Conservation (phyloP, 2,888 invertebrate genomes). For the Caenorhabditis sp. region DNA sequence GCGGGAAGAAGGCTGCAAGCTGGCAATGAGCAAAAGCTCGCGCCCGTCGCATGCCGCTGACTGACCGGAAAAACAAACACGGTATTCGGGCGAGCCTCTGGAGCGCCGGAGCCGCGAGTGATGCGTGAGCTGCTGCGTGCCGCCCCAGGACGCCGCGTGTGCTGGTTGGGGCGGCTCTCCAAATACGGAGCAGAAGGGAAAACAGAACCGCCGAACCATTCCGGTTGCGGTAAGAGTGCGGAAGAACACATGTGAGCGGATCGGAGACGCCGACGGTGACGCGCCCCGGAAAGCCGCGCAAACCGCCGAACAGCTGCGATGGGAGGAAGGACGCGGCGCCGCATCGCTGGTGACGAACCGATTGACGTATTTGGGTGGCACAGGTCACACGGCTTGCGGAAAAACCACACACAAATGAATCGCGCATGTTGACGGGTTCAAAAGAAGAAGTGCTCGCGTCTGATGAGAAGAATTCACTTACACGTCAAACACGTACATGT, state of each 20-base stretch:
- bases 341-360: constrained; percentile 43
- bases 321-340: background rate
- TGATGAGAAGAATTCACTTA: background rate
- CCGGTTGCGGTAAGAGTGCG: constrained; percentile 47
- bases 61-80: constrained; percentile 56
- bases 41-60: constrained; percentile 33
- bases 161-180: constrained; percentile 43
- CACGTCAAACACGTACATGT: constrained; percentile 16
- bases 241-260: constrained; percentile 13
- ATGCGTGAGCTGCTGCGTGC: constrained; percentile 53
- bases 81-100: constrained; percentile 31
- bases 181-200: constrained; percentile 38
- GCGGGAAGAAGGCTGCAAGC: constrained; percentile 38
- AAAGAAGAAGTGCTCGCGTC: background rate
- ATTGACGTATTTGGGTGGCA: constrained; percentile 50
- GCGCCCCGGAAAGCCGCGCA: constrained; percentile 44
- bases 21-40: constrained; percentile 54
- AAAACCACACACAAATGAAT: constrained; percentile 9
- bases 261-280: constrained; percentile 41
- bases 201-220: constrained; percentile 28
- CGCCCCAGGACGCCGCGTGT: constrained; percentile 41
- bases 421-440: background rate
- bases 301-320: constrained; percentile 46
- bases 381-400: constrained; percentile 24
- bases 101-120: constrained; percentile 44